phyloP scores from a whole-genome alignment of 2,888 invertebrate genomes.

The Andricus quercusramuli region DNA sequence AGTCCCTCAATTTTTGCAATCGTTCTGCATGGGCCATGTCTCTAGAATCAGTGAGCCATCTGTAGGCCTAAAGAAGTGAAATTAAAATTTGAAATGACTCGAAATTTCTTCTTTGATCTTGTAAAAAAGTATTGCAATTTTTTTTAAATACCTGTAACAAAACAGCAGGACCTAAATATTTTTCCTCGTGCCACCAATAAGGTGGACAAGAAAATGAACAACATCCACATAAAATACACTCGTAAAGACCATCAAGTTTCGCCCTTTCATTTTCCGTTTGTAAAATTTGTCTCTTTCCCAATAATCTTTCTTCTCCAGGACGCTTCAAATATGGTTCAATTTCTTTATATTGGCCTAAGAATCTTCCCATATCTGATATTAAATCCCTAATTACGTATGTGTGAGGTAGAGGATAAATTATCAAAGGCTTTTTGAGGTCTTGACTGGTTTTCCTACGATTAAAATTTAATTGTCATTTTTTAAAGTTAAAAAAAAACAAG shows the following conservation, averaged over 20 bases:
- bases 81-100: slow-evolving; percentile 2
- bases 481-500: not conserved
- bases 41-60: slow-evolving; percentile 88
- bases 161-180: slow-evolving; percentile 90
- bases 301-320: slow-evolving; percentile 72
- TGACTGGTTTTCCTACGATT: slow-evolving; percentile 55
- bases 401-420: slow-evolving; percentile 89
- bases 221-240: slow-evolving; percentile 91
- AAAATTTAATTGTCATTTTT: slow-evolving; percentile 16
- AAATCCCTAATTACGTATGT: slow-evolving; percentile 89
- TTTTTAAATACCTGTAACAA: slow-evolving; percentile 81
- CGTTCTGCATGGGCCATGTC: slow-evolving; percentile 84
- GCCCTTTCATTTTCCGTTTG: slow-evolving; percentile 85
- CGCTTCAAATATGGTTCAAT: slow-evolving; percentile 87
- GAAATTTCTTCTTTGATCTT: not conserved
- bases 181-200: slow-evolving; percentile 93
- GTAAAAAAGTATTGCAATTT: not conserved
- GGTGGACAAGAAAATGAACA: slow-evolving; percentile 90
- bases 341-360: slow-evolving; percentile 85
- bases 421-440: slow-evolving; percentile 79
- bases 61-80: slow-evolving; percentile 80
- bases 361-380: slow-evolving; percentile 87
- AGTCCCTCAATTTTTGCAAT: slow-evolving; percentile 83
- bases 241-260: slow-evolving; percentile 85
- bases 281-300: slow-evolving; percentile 82